Base-by-base conservation (phyloP, 2,888 invertebrate genomes). In the Epicampocera succincta region DNA sequence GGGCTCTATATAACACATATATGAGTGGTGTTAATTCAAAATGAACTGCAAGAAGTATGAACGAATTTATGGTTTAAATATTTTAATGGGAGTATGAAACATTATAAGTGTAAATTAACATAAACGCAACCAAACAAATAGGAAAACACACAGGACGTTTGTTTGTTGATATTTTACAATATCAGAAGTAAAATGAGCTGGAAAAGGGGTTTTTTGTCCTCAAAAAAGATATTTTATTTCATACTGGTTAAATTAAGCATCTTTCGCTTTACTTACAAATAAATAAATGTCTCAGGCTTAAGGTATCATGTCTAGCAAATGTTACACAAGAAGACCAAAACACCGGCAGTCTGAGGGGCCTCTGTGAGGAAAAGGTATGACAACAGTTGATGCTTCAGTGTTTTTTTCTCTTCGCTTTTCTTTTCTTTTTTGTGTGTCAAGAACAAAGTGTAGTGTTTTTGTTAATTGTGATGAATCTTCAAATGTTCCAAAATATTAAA, bases 81-180 rank as follows among this genome's bases (percentile, higher is more conserved):
- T 33, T 19, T 12, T 46, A 63, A 69, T 79, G 56, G 25, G 12
- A 46, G 48, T 44, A 44, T 65, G 58, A 82, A 54, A 66, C 78
- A 65, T 77, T 71, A 60, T 78, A 78, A 82, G 74, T 82, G 82
- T 74, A 82, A 82, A 82, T 82, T 78, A 78, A 71, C 82, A 65
- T 74, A 65, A 69, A 61, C 21, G 17, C 56, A 52, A 19, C 11
- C 17, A 72, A 19, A 21, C 17, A 38, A 25, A 50, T 15, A 44
- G 3, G 9, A 21, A 44, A 19, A 65, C 38, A n/a, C 15, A 46
- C 44, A 54, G 65, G 46, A 74, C 33, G 4, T 19, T n/a, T 11
- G n/a, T n/a, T 6, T 19, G 21, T 48, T 42, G 48, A 9, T 19
- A 1, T 44, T 29, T 56, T 15, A 54, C 8, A 44, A 44, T 5